Conservation (phyloP, 2,888 invertebrate genomes). For the Hirtodrosophila confusa region DNA sequence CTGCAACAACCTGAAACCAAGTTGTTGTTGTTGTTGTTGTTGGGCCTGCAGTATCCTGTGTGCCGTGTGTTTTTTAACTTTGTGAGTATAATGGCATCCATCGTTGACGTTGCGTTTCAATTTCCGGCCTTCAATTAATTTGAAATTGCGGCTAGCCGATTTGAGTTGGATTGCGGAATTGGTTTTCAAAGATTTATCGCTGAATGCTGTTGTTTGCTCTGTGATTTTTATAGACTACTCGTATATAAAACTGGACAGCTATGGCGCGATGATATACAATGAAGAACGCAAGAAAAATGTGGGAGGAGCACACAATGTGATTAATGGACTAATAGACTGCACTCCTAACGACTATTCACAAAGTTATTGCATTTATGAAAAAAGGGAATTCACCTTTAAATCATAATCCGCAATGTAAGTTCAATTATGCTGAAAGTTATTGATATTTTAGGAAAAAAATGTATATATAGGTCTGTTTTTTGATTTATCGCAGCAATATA, state of each 20-base stretch:
- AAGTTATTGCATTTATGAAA: too few relatives aligned
- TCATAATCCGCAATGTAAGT: too few relatives aligned
- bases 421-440: too few relatives aligned
- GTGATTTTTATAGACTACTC: conserved; percentile 10
- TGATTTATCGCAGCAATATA: too few relatives aligned
- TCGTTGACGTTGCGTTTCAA: conserved; percentile 60
- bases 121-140: conserved; percentile 76
- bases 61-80: conserved; percentile 26
- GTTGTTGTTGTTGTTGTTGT: conserved; percentile 19
- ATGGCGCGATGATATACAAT: neutral
- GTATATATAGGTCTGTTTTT: too few relatives aligned
- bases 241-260: conserved; percentile 3
- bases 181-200: conserved; percentile 48
- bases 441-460: too few relatives aligned
- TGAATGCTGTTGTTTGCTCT: conserved; percentile 18
- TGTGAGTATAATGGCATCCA: neutral
- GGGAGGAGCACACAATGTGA: too few relatives aligned
- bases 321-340: too few relatives aligned
- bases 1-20: conserved; percentile 40
- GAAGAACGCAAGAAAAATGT: neutral
- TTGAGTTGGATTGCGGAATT: conserved; percentile 47
- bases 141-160: conserved; percentile 65
- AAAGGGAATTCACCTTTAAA: too few relatives aligned
- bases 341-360: too few relatives aligned
- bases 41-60: conserved; percentile 15